phyloP scores from a whole-genome alignment of 2,113 vertebrate species.

The Alectura lathami region DNA sequence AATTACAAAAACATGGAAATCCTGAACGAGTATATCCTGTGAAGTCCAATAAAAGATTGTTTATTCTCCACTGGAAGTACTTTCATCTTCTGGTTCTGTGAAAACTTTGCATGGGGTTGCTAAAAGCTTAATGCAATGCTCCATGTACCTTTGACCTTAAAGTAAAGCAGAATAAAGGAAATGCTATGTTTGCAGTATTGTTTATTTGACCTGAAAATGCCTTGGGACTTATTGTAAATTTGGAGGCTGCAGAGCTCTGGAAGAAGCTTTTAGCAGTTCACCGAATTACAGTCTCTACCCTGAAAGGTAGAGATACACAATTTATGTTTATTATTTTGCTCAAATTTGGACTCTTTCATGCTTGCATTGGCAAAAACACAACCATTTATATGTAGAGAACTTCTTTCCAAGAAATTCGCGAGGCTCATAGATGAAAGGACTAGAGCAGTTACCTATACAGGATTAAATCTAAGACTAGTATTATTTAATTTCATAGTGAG shows the following conservation, averaged over 20 bases:
- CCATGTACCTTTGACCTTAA: not conserved
- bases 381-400: not conserved
- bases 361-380: not conserved
- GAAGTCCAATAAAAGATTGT: not conserved
- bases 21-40: not conserved
- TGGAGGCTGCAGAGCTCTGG: not conserved
- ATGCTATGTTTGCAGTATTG: not conserved
- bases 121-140: not conserved
- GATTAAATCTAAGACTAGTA: not conserved
- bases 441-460: not conserved
- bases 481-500: slow-evolving; percentile 1
- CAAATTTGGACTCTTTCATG: not conserved
- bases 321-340: not conserved
- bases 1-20: not conserved
- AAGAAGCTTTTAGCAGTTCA: slow-evolving; percentile 23
- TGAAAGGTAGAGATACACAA: not conserved
- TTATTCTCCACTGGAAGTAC: not conserved
- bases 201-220: slow-evolving; percentile 5
- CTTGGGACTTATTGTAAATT: not conserved
- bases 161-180: not conserved
- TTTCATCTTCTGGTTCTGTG: not conserved
- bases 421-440: not conserved
- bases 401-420: slow-evolving; percentile 11
- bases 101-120: not conserved
- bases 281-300: slow-evolving; percentile 22